Evolutionary conservation across 2,888 invertebrate species (phyloP).

Genomic region (Himalopsyche japonica): DNA sequence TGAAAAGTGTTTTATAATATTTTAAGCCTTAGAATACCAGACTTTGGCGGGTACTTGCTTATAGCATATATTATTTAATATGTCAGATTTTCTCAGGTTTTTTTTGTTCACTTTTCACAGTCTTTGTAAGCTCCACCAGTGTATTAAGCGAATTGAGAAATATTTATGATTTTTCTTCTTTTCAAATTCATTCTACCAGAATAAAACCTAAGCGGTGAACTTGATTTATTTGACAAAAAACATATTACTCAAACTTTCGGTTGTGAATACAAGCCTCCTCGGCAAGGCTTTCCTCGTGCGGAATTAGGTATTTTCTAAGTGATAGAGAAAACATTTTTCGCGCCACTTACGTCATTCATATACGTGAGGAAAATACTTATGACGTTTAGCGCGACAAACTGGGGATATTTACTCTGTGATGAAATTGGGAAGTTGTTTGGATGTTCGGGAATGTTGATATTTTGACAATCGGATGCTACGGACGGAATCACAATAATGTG

Average conservation of each 20-base stretch:
- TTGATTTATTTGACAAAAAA: not conserved
- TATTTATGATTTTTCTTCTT: not conserved
- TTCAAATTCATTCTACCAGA: not conserved
- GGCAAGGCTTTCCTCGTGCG: not conserved
- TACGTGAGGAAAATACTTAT: not conserved
- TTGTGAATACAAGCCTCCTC: not conserved
- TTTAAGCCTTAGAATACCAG: too few species aligned
- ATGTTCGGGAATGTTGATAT: not conserved
- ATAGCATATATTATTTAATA: too few species aligned
- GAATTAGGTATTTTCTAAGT: slow-evolving; percentile 32
- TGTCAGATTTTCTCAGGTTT: too few species aligned
- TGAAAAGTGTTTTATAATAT: too few species aligned
- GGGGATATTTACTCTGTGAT: not conserved
- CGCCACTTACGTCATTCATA: slow-evolving; percentile 16
- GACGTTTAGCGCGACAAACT: not conserved
- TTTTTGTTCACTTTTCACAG: too few species aligned
- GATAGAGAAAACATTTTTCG: slow-evolving; percentile 34
- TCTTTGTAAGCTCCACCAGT: not conserved
- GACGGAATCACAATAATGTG: not conserved
- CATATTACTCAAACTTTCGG: not conserved
- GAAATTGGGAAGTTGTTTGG: not conserved
- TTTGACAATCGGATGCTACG: not conserved
- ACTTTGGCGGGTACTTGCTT: too few species aligned
- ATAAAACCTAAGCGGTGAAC: not conserved
- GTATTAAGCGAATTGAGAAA: not conserved